A percentile compares a stretch with the other conserved stretches of the same genome.
These are phyloP conservation scores for Lycocerus yunnanus DNA, from an alignment of 2,888 invertebrate species.

Conservation along the genomic window DNA sequence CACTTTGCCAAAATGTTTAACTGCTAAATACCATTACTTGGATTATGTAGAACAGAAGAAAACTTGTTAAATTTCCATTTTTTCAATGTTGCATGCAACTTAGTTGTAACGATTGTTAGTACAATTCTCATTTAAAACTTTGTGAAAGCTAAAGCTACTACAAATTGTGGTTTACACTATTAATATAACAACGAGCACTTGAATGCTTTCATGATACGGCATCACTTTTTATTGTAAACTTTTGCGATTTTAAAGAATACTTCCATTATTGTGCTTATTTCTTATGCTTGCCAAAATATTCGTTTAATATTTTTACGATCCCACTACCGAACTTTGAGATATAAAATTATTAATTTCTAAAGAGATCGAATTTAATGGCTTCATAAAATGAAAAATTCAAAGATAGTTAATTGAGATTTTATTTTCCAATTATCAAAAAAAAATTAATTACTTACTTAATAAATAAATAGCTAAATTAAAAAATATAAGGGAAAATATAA, in stretches of 20 bases:
- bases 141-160: conserved; percentile 9
- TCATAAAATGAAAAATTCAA: not conserved
- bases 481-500: not conserved
- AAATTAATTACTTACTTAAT: not conserved
- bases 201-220: not conserved
- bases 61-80: conserved; percentile 31
- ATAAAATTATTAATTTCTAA: not conserved
- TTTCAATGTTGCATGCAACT: conserved; percentile 28
- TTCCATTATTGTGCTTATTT: not conserved
- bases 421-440: not conserved
- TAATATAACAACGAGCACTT: conserved; percentile 18
- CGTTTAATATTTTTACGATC: not conserved
- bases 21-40: conserved; percentile 40
- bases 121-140: conserved; percentile 7
- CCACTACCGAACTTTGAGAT: not conserved
- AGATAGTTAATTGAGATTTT: not conserved
- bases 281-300: not conserved
- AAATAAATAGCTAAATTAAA: not conserved
- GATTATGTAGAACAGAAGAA: conserved; percentile 35
- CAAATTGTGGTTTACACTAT: conserved; percentile 14
- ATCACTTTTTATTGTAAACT: not conserved
- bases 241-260: not conserved
- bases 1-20: conserved; percentile 37
- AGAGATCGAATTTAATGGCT: not conserved
- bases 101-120: conserved; percentile 24